Base-by-base conservation (phyloP, 2,113 vertebrate genomes). In the Microtus oregoni region DNA sequence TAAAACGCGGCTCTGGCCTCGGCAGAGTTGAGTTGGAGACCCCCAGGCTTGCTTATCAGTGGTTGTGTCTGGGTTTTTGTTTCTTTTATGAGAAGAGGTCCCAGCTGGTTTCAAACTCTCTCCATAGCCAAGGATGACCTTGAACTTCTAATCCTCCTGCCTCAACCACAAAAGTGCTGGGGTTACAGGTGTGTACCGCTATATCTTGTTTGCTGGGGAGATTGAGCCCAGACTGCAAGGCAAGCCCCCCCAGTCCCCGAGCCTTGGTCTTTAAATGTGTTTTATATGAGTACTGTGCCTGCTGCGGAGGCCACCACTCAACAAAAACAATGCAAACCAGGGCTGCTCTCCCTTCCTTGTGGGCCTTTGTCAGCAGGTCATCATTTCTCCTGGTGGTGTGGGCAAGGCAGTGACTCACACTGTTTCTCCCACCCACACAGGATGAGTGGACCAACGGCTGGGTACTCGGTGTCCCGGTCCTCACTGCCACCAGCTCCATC, bases 321-420 rank as follows among this genome's bases (percentile, higher is more conserved):
- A 5, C 63, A 75, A 63, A 4, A 78, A 13, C 4, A 7, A 8
- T 0, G 0, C 0, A 63, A 86, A 58, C n/a, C 11, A 0, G 12
- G 2, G 0, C 47, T 14, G 41, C 72, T 32, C 10, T 13, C n/a
- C 63, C 55, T 24, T 81, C 63, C 55, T 65, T 1, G 38, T 3
- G 6, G 14, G 5, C n/a, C 17, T 82, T 52, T 19, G 8, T 2
- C 47, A 6, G 44, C 22, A 28, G 11, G 47, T 7, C 41, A 1
- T 24, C 72, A 1, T 20, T 52, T 89, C n/a, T 90, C n/a, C 93
- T 70, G 22, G 0, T 22, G 30, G 41, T 12, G 15, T 30, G 41
- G 12, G 26, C 0, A 11, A 41, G 58, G 58, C 0, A 0, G 38
- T 96, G 91, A 96, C 6, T 94, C 78, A 90, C 17, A 44, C 22